phyloP scores from a whole-genome alignment of 2,888 invertebrate genomes.

The Omphaloscelis lunosa region DNA sequence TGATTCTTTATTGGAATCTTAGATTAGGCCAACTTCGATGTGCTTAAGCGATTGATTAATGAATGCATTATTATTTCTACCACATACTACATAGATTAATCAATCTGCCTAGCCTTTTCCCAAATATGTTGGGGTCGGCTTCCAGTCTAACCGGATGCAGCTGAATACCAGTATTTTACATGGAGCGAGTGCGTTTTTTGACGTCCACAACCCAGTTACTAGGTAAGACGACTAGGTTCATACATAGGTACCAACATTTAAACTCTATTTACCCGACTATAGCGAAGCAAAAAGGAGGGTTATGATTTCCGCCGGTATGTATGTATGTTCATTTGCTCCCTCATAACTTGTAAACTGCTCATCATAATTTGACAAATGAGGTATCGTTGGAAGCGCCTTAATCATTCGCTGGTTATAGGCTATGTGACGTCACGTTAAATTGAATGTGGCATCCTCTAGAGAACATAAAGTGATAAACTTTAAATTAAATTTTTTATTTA shows the following conservation, averaged over 20 bases:
- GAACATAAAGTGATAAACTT: too few species aligned
- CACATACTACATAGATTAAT: not conserved
- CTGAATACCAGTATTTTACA: not conserved
- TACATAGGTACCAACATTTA: not conserved
- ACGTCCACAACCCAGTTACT: not conserved
- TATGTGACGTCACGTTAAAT: too few species aligned
- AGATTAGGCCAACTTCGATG: not conserved
- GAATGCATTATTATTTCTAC: not conserved
- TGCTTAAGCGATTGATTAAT: not conserved
- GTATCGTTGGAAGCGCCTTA: too few species aligned
- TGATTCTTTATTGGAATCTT: not conserved
- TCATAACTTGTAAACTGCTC: too few species aligned
- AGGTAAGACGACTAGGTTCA: not conserved
- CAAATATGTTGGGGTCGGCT: not conserved
- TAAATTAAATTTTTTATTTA: too few species aligned
- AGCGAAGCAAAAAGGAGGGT: too few species aligned
- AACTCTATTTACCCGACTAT: not conserved
- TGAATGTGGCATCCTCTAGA: too few species aligned
- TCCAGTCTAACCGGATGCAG: not conserved
- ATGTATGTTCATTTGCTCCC: too few species aligned
- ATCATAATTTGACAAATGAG: too few species aligned
- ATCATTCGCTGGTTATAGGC: too few species aligned
- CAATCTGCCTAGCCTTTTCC: not conserved
- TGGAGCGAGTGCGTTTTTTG: not conserved
- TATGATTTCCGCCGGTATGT: too few species aligned